phyloP scores from a whole-genome alignment of 2,888 invertebrate species.

The Helobdella robusta region DNA sequence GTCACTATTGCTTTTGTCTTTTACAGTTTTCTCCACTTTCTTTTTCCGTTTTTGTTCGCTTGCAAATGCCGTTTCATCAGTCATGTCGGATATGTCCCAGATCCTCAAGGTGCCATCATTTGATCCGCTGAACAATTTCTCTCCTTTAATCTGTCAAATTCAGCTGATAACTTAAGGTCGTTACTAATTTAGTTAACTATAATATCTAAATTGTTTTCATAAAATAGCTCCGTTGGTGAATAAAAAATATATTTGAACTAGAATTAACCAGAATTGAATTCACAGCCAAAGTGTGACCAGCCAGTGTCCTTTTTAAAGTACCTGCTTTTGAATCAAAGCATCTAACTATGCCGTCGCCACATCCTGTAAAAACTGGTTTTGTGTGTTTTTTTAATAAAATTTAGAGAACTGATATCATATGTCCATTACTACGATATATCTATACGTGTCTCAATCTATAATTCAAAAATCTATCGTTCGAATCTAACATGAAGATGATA shows the following conservation, averaged over 20 bases:
- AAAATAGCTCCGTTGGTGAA: not conserved
- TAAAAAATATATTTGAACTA: not conserved
- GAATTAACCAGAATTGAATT: slow-evolving; percentile 47
- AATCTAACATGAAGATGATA: not conserved
- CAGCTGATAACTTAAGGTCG: not conserved
- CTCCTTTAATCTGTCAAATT: slow-evolving; percentile 48
- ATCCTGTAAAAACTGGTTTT: slow-evolving; percentile 46
- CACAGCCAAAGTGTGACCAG: slow-evolving; percentile 48
- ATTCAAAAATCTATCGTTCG: too few relatives aligned
- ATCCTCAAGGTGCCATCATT: slow-evolving; percentile 49
- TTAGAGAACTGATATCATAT: not conserved
- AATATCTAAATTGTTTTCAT: not conserved
- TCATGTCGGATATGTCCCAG: slow-evolving; percentile 48
- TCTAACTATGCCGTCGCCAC: slow-evolving; percentile 48
- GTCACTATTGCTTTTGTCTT: too few relatives aligned
- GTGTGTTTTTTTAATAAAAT: not conserved
- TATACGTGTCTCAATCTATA: too few relatives aligned
- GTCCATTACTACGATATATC: not conserved
- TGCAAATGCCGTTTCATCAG: slow-evolving; percentile 35
- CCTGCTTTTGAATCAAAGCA: slow-evolving; percentile 52
- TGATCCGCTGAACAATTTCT: slow-evolving; percentile 49
- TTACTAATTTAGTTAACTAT: not conserved
- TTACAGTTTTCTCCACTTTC: too few relatives aligned
- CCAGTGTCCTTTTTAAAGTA: slow-evolving; percentile 44
- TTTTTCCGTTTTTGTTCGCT: slow-evolving; percentile 10